A percentile compares a stretch with the other conserved stretches of the same genome.
Conservation (phyloP, 2,113 vertebrate species). For the Macrotis lagotis region DNA sequence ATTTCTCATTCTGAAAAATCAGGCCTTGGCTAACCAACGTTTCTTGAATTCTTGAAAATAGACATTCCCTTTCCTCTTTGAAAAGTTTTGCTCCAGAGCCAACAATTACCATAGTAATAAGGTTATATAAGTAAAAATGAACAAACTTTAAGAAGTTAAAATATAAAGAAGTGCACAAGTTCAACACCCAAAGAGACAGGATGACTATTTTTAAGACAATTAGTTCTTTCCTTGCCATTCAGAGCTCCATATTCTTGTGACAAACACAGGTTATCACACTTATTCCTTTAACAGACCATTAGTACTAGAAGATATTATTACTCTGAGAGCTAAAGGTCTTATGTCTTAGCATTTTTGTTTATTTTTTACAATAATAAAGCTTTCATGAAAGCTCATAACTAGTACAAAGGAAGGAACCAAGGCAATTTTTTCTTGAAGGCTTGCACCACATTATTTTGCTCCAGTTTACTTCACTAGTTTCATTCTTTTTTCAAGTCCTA, state of each 20-base stretch:
- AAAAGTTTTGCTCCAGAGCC: slow-evolving; percentile 44
- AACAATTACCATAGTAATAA: slow-evolving; percentile 58
- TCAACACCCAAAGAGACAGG: slow-evolving; percentile 63
- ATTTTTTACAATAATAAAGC: slow-evolving; percentile 59
- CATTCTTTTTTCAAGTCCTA: not conserved
- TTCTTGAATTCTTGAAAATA: slow-evolving; percentile 57
- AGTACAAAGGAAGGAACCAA: slow-evolving; percentile 44
- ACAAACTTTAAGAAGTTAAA: slow-evolving; percentile 63
- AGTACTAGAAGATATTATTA: slow-evolving; percentile 71
- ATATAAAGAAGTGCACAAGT: slow-evolving; percentile 66
- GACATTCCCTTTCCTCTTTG: slow-evolving; percentile 60
- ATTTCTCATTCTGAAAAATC: slow-evolving; percentile 65
- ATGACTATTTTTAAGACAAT: slow-evolving; percentile 80
- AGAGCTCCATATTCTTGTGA: slow-evolving; percentile 65
- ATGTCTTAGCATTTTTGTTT: slow-evolving; percentile 60
- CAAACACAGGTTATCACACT: slow-evolving; percentile 75
- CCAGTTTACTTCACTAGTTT: not conserved
- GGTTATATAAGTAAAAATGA: slow-evolving; percentile 57
- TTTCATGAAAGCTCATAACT: slow-evolving; percentile 44
- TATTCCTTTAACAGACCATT: slow-evolving; percentile 78
- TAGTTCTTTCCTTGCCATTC: slow-evolving; percentile 70
- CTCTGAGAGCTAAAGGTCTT: slow-evolving; percentile 65
- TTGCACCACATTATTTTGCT: not conserved
- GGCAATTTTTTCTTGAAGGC: slow-evolving; percentile 18
- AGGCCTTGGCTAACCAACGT: slow-evolving; percentile 40